A percentile compares a stretch with the other conserved stretches of the same genome.
Conservation (phyloP, 2,113 vertebrate genomes). For the Taxidea taxus region DNA sequence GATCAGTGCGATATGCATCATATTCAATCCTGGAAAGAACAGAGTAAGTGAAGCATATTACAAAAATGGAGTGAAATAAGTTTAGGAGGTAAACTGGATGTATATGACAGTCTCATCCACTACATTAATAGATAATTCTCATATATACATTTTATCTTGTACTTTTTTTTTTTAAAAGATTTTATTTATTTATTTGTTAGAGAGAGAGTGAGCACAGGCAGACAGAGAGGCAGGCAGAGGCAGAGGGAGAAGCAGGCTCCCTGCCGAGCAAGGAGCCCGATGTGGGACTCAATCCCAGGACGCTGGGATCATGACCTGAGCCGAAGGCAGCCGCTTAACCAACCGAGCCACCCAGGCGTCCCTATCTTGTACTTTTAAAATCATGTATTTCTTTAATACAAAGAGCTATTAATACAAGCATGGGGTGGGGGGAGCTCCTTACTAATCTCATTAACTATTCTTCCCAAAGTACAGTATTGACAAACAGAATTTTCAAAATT, state of each 20-base stretch:
- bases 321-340: too few relatives aligned
- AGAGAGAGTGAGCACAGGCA: too few relatives aligned
- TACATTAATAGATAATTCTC: background rate
- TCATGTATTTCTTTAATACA: background rate
- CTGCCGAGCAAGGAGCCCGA: too few relatives aligned
- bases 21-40: conserved; percentile 91
- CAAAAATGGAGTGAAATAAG: background rate
- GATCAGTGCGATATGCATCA: conserved; percentile 96
- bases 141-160: background rate
- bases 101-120: background rate
- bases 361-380: background rate
- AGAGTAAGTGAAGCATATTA: background rate
- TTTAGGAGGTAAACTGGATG: background rate
- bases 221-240: too few relatives aligned
- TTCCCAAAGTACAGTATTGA: conserved; percentile 17
- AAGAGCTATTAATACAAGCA: background rate
- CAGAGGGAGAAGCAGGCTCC: too few relatives aligned
- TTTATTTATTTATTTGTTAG: too few relatives aligned
- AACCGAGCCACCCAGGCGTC: too few relatives aligned
- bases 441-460: background rate
- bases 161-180: too few relatives aligned
- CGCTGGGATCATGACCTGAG: too few relatives aligned
- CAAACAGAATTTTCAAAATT: conserved; percentile 26
- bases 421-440: background rate
- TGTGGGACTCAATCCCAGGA: too few relatives aligned